Base-by-base conservation (phyloP, 2,888 invertebrate genomes). In the Busseola fusca region DNA sequence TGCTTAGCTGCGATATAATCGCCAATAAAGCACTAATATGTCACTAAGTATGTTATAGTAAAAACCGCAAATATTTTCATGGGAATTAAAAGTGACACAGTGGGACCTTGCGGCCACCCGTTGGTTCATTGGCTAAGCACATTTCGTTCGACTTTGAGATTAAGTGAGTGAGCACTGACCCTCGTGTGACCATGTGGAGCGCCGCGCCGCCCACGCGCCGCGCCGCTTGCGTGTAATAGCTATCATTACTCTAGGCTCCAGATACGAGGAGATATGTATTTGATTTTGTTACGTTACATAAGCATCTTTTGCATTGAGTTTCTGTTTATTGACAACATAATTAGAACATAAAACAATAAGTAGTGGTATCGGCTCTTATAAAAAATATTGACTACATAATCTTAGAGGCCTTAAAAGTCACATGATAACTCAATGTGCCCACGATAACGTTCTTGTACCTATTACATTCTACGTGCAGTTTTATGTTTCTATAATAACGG, bases 1-100 rank as follows among this genome's bases (percentile, higher is more conserved):
- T 52, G 76, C 69, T 72, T 69, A 71, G 21, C 63, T 60, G 63
- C 66, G 73, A 74, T 69, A 84, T 72, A 74, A 86, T 84, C 83
- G 80, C 87, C 87, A 88, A 87, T 87, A 71, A 86, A 78, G 68
- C 63, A 64, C 74, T 73, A 78, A 78, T 84, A 80, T 81, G 81
- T 72, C 73, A 76, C 68, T 64, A 70, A 72, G 69, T 75, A 83
- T 83, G 81, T 78, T 71, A 70, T 70, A 65, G 79, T 81, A 87
- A 85, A 86, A 86, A 86, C 72, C 34, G 48, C 59, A 83, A 80
- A 74, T 84, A 86, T 87, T 85, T 88, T 82, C 85, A 87, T 88
- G 88, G 84, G 88, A 88, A 88, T 72, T 76, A 79, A 59, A 80
- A 79, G 71, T 82, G 70, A 69, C 76, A 80, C 73, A 69, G 56